Conservation (phyloP, 2,797 vertebrate species). For the Danio jaintianensis region DNA sequence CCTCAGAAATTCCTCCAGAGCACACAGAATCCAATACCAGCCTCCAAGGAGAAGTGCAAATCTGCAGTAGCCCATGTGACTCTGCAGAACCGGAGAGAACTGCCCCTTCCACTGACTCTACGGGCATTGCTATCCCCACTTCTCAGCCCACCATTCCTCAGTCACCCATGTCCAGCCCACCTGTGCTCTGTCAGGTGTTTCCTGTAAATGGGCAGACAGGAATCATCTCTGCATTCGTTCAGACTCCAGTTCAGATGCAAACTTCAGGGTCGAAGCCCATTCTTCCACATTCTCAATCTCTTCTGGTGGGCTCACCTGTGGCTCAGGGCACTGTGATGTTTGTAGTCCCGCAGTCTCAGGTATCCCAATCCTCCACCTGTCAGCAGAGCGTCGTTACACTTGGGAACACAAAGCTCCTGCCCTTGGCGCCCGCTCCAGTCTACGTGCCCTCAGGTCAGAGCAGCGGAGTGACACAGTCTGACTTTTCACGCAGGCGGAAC, state of each 20-base stretch:
- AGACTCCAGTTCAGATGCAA: slow-evolving; percentile 79
- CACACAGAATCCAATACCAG: slow-evolving; percentile 28
- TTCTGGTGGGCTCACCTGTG: slow-evolving; percentile 84
- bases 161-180: slow-evolving; percentile 74
- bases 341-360: slow-evolving; percentile 85
- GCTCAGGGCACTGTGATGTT: slow-evolving; percentile 93
- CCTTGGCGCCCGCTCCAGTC: slow-evolving; percentile 91
- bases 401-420: slow-evolving; percentile 90
- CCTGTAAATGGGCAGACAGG: slow-evolving; percentile 82
- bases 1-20: slow-evolving; percentile 39
- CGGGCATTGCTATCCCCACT: slow-evolving; percentile 47
- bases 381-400: slow-evolving; percentile 81
- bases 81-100: slow-evolving; percentile 60
- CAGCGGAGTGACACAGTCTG: slow-evolving; percentile 76
- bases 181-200: slow-evolving; percentile 91
- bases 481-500: slow-evolving; percentile 92
- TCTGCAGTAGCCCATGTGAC: slow-evolving; percentile 18
- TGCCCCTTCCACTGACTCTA: slow-evolving; percentile 55
- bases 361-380: slow-evolving; percentile 73
- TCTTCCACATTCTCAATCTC: slow-evolving; percentile 82
- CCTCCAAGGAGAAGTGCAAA: slow-evolving; percentile 46
- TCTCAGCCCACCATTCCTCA: slow-evolving; percentile 68
- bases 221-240: slow-evolving; percentile 87
- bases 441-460: slow-evolving; percentile 86
- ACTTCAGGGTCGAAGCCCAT: slow-evolving; percentile 77